Percentiles rank a stretch among this genome's conserved stretches.
Conservation (phyloP, 2,888 invertebrate genomes). For the Balanococcus diminutus region DNA sequence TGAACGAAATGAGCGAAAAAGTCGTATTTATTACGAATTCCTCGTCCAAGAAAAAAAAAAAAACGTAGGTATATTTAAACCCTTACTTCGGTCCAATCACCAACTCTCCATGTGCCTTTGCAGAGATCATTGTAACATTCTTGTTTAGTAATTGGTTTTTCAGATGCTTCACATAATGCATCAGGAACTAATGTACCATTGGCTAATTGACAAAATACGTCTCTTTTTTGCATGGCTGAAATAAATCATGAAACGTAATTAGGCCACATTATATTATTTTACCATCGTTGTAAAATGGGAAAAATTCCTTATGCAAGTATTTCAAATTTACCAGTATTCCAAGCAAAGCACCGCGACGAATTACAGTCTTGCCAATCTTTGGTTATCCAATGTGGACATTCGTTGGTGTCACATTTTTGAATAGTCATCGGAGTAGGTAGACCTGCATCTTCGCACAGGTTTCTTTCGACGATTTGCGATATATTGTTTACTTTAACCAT, state of each 20-base stretch:
- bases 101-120: slow-evolving; percentile 86
- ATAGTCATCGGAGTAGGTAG: slow-evolving; percentile 70
- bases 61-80: not conserved
- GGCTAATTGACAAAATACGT: slow-evolving; percentile 67
- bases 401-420: slow-evolving; percentile 71
- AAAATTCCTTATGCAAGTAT: no score
- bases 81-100: slow-evolving; percentile 88
- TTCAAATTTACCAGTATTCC: slow-evolving; percentile 73
- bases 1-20: no score
- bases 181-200: slow-evolving; percentile 65
- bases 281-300: no score
- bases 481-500: slow-evolving; percentile 70
- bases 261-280: no score
- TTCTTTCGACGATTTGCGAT: slow-evolving; percentile 69
- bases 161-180: slow-evolving; percentile 72
- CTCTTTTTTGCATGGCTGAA: slow-evolving; percentile 75
- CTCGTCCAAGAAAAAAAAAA: not conserved
- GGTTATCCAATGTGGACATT: slow-evolving; percentile 76
- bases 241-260: no score
- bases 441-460: slow-evolving; percentile 74
- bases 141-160: slow-evolving; percentile 76
- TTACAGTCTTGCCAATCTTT: slow-evolving; percentile 76
- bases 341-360: slow-evolving; percentile 75
- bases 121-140: slow-evolving; percentile 85
- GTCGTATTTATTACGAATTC: no score